Evolutionary conservation across 2,113 vertebrate genomes (phyloP).

Genomic region (Capra hircus): DNA sequence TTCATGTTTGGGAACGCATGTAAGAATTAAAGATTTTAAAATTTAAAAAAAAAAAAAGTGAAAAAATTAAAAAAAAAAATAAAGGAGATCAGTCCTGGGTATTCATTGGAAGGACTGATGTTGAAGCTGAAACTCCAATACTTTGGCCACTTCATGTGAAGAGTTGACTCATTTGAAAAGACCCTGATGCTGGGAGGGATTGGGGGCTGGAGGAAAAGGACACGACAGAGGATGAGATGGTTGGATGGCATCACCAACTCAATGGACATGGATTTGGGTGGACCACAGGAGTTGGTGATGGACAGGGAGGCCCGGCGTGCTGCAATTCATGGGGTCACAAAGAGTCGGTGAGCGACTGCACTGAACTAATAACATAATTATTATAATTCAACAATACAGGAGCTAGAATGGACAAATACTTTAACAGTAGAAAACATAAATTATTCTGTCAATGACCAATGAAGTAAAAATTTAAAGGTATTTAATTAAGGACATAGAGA

Average conservation of each 20-base stretch:
- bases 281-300: neutral
- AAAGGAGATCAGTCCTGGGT: neutral
- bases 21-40: no score
- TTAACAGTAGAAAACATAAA: neutral
- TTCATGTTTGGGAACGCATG: no score
- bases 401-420: neutral
- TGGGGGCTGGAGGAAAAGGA: neutral
- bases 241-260: neutral
- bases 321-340: accelerated
- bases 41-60: no score
- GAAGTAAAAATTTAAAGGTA: neutral
- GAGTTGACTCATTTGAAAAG: no score
- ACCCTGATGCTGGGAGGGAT: neutral
- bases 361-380: neutral
- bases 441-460: neutral
- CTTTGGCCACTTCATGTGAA: no score
- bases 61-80: no score
- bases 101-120: no score
- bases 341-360: accelerated
- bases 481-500: neutral
- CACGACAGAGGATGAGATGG: neutral
- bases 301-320: neutral
- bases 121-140: no score
- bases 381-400: neutral
- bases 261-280: accelerated